These are phyloP conservation scores for Apis dorsata DNA, from an alignment of 1,140 invertebrate species.

Conservation along the genomic window DNA sequence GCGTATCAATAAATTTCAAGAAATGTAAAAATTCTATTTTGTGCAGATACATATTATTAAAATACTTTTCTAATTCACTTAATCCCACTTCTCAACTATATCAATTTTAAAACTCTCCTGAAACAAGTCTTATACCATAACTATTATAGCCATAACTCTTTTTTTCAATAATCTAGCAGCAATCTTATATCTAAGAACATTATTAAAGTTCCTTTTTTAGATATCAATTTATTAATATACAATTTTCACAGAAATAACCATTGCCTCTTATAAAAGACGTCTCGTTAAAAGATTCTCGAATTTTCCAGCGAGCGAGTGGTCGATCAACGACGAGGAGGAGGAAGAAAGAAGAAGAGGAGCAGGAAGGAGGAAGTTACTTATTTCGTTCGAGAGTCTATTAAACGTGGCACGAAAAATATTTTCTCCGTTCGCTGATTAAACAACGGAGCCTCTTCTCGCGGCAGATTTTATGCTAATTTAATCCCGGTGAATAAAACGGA, in stretches of 20 bases:
- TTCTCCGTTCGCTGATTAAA: slow-evolving; percentile 31
- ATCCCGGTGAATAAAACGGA: slow-evolving; percentile 22
- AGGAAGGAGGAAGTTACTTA: neutral
- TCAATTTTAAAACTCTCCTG: neutral
- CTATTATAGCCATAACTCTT: neutral
- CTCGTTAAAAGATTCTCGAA: neutral
- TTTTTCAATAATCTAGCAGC: neutral
- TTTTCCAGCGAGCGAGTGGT: no score
- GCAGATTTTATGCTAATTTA: slow-evolving; percentile 49
- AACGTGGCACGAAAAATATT: slow-evolving; percentile 10
- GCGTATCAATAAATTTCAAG: no score
- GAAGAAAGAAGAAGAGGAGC: neutral
- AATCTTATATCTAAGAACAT: neutral
- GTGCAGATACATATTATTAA: neutral
- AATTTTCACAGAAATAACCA: neutral
- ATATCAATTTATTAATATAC: neutral
- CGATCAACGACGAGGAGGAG: neutral
- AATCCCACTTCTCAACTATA: no score
- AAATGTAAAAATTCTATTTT: no score
- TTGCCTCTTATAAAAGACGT: neutral
- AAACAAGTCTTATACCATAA: neutral
- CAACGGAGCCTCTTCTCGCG: slow-evolving; percentile 14
- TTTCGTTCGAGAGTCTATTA: slow-evolving; percentile 14
- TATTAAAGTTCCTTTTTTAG: neutral
- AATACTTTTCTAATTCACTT: neutral